Evolutionary conservation across 2,888 invertebrate species (phyloP).

Genomic region (Drosophila ochracea): DNA sequence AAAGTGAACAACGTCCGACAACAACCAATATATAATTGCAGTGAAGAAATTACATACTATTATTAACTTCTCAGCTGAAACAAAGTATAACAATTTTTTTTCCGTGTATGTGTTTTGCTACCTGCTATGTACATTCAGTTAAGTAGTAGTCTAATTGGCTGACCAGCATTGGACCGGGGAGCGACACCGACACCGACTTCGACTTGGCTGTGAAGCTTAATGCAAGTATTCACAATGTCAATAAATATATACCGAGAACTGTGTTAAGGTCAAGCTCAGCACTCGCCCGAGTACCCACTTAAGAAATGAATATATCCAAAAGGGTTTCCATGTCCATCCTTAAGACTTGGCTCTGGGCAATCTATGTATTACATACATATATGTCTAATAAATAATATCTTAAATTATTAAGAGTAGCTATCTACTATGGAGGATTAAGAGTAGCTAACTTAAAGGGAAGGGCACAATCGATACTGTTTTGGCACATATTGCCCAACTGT

Average conservation of each 20-base stretch:
- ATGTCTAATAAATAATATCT: not conserved
- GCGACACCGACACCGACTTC: not conserved
- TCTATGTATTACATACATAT: not conserved
- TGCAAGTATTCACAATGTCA: conserved; percentile 12
- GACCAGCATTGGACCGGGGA: conserved; percentile 3
- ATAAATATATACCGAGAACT: not conserved
- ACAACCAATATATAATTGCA: not conserved
- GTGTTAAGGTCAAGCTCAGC: not conserved
- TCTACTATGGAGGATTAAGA: not conserved
- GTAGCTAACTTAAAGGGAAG: not conserved
- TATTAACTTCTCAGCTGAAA: not conserved
- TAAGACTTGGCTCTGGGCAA: not conserved
- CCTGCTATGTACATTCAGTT: conserved; percentile 20
- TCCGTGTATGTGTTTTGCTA: not conserved
- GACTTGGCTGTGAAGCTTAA: not conserved
- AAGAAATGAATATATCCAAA: not conserved
- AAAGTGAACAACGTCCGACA: not conserved
- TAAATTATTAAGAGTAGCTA: not conserved
- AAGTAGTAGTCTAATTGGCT: conserved; percentile 35
- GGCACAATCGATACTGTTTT: not conserved
- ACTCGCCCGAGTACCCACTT: not conserved
- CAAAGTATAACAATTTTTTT: not conserved
- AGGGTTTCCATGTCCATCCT: not conserved
- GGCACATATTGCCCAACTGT: not conserved
- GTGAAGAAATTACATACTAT: not conserved